Conservation (phyloP, 2,113 vertebrate species). For the Alexandromys fortis region DNA sequence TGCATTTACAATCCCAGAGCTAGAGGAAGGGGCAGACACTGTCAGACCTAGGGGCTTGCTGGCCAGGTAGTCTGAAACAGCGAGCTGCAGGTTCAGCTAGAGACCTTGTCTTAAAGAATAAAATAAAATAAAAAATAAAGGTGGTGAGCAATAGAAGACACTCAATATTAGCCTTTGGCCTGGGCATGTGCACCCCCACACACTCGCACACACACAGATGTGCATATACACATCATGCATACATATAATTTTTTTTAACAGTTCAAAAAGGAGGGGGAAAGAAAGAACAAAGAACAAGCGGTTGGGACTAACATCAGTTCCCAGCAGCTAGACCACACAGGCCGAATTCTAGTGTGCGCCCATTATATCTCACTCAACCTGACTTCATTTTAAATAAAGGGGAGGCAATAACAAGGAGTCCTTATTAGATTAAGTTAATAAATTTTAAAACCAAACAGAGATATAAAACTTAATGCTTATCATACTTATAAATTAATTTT, state of each 20-base stretch:
- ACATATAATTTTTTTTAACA: no score
- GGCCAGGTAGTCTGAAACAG: background rate
- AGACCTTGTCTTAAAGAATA: background rate
- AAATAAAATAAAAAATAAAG: background rate
- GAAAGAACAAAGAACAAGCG: background rate
- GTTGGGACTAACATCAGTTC: background rate
- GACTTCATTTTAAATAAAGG: conserved; percentile 16
- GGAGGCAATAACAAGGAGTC: background rate
- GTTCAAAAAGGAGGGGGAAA: background rate
- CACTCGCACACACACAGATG: background rate
- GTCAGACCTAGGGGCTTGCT: background rate
- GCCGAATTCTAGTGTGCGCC: background rate
- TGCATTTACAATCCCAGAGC: background rate
- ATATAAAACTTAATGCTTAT: background rate
- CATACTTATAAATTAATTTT: background rate
- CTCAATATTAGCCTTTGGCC: background rate
- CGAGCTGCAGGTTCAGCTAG: background rate
- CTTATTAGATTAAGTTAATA: background rate
- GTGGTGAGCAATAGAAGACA: background rate
- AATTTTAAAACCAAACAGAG: background rate
- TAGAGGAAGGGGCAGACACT: background rate
- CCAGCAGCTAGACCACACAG: background rate
- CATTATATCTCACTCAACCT: background rate
- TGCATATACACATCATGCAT: no score
- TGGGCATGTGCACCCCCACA: background rate